Evolutionary conservation across 2,888 invertebrate species (phyloP), one percentile per base, ranked within the genome.

Genomic region (Griposia aprilina): DNA sequence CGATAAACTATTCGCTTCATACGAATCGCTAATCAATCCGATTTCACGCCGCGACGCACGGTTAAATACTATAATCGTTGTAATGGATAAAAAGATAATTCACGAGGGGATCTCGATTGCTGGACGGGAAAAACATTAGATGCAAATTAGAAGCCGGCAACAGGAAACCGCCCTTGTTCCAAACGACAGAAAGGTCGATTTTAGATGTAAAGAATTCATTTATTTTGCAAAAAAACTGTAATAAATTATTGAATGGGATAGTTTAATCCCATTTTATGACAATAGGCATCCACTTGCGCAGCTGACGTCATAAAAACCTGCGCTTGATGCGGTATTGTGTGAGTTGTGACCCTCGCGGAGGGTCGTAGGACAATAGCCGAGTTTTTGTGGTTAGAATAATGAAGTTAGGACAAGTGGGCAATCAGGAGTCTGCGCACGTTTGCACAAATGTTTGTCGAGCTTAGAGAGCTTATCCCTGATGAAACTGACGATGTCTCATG

Each of bases 51-150:
- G 81, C 91, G 89, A 90, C 90, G 93, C 93, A 90, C 92, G 90
- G 91, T 88, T 92, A 93, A 93, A 93, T 92, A 93, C 91, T 94
- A 92, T 95, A 94, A 95, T 92, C 90, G 91, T 84, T 85, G 86
- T 93, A 94, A 96, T 95, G 94, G 94, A 95, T 96, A 96, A 95
- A 96, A 90, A 94, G 92, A 91, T 90, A 91, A 91, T 89, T 91
- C 84, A 90, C 91, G 83, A 92, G 91, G 93, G 93, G 90, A 80
- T 76, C 85, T 82, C 85, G 77, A 86, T 88, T 83, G 76, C 84
- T 68, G 80, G 80, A 78, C 79, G 76, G 87, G 83, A 78, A 80
- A 85, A 79, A 82, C 81, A 82, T 80, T 76, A 45, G 72, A 84
- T 82, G 88, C 87, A 88, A 92, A 91, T 90, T 91, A 91, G 87